Conservation (phyloP, 2,113 vertebrate species). For the Pimephales promelas region DNA sequence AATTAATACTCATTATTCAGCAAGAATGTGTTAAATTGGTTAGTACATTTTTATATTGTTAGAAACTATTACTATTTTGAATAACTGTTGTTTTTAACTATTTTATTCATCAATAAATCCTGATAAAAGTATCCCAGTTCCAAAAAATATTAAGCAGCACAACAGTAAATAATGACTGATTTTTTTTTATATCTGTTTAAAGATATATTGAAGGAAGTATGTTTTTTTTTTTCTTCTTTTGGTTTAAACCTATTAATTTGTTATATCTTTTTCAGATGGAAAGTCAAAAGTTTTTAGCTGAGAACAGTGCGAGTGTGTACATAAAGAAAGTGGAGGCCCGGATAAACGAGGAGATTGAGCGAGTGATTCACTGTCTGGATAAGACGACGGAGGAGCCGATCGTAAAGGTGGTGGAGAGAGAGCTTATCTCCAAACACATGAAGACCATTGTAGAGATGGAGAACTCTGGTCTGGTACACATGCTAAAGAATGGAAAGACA, state of each 20-base stretch:
- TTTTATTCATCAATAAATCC: too few species aligned
- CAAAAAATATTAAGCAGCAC: too few species aligned
- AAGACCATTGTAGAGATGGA: slow-evolving; percentile 99
- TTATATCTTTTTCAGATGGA: slow-evolving; percentile 83
- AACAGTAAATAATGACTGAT: too few species aligned
- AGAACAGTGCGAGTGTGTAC: slow-evolving; percentile 99
- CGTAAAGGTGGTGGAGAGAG: slow-evolving; percentile 96
- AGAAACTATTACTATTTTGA: too few species aligned
- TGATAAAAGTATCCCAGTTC: too few species aligned
- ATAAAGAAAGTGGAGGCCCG: slow-evolving; percentile 99
- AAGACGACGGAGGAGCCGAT: slow-evolving; percentile 98
- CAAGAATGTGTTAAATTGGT: too few species aligned
- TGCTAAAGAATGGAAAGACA: slow-evolving; percentile 98
- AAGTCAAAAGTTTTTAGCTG: slow-evolving; percentile 98
- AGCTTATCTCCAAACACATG: slow-evolving; percentile 99
- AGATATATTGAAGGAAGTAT: too few species aligned
- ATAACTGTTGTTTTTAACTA: too few species aligned
- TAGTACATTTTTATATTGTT: too few species aligned
- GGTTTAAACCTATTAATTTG: background rate
- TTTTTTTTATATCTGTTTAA: too few species aligned
- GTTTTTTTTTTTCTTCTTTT: background rate
- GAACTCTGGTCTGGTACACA: slow-evolving; percentile 97
- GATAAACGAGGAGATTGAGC: slow-evolving; percentile 99
- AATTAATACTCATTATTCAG: too few species aligned
- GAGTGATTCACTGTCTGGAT: slow-evolving; percentile 98